Evolutionary conservation across 2,113 vertebrate genomes (phyloP), one percentile per base, ranked within the genome.

Genomic region (Paralichthys olivaceus): DNA sequence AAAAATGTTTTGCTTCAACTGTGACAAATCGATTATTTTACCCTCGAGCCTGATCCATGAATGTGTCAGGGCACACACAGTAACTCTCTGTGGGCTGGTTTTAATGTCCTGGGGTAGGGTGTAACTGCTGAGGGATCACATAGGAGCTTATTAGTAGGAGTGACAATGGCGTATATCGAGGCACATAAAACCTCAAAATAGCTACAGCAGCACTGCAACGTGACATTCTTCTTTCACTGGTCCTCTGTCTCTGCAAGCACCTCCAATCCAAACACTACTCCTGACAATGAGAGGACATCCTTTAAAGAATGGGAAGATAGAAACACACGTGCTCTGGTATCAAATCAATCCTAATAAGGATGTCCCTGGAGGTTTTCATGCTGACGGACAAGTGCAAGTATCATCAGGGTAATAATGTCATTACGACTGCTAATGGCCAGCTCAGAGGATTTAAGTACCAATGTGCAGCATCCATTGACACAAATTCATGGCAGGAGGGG

Each of bases 1-100:
- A 80, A 85, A 84, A 86, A 80, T 84, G 75, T 86, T 84, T 89
- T 63, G 72, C 81, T 75, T 78, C 77, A 68, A 65, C 82, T 68
- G 77, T 84, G 76, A 84, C 87, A 70, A 91, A 92, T 87, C 57
- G 43, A 90, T 91, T 86, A 90, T 85, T 90, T 82, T 86, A 54
- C 78, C 72, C 77, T 75, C 70, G 68, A 88, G 79, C 84, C 81
- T 87, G 73, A 84, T 89, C 84, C 79, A 86, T 58, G 66, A 82
- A 66, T 53, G 79, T 80, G 71, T 74, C 43, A 58, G 75, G 69
- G 66, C 79, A 87, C 73, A 87, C 58, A 70, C 66, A 61, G 45
- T 64, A 84, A 85, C 80, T 81, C 87, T 88, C 84, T 81, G 77
- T 57, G 75, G 81, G 73, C 72, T 81, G 66, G 58, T 85, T 90